Evolutionary conservation across 2,797 vertebrate genomes (phyloP), one percentile per base, ranked within the genome.

Genomic region (Anguilla anguilla): DNA sequence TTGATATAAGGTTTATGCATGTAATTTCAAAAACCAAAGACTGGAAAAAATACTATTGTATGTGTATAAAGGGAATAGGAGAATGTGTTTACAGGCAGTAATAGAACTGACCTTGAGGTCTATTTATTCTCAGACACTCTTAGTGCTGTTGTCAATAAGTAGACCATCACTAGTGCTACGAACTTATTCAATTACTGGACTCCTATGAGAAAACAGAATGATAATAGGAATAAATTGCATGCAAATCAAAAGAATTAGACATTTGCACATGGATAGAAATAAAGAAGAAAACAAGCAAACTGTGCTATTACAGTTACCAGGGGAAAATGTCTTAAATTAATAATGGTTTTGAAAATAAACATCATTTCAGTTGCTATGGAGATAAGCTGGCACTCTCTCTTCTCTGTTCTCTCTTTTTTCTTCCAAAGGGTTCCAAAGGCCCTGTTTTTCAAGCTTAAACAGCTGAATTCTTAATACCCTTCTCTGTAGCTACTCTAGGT

Each of bases 1-100:
- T 94, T 91, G 90, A 88, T 15, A 0, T 87, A 82, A 25, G 19
- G 35, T 51, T 46, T 22, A 51, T 82, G 25, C 79, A 79, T 79
- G 74, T 46, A 19, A 46, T 82, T 82, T 82, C 79, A 49, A 11
- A 51, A 25, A 22, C 6, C 43, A 51, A 15, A 43, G 22, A 11
- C 46, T n/a, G 79, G 22, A 25, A n/a, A 25, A 22, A 43, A 51
- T 51, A 22, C 46, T n/a, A n/a, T 82, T 82, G 19, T 15, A 28
- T n/a, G 43, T 4, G n/a, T 51, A 11, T 28, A 82, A 82, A n/a
- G 46, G 25, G 13, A 82, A 51, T 51, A 15, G 46, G 22, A 82
- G 46, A 82, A 49, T 51, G 7, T 82, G 46, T 82, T 51, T n/a
- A 49, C 43, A 82, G 79, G 79, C 22, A 82, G 79, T 51, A 49